These are phyloP conservation scores for Cacoxenus indagator DNA, from an alignment of 2,888 invertebrate species.

Conservation along the genomic window DNA sequence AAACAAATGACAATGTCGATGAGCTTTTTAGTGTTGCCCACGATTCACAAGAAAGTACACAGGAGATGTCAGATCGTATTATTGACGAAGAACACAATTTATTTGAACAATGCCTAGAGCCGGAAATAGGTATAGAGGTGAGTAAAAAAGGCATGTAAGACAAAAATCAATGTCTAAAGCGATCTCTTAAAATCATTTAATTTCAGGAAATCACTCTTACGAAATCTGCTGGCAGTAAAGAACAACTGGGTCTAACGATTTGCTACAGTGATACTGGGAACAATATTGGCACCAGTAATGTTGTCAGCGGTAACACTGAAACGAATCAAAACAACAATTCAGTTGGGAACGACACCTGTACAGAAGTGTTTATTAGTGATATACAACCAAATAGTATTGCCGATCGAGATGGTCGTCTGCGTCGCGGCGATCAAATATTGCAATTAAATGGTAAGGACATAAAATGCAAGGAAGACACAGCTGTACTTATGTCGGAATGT, in stretches of 20 bases:
- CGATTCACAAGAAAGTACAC: slow-evolving; percentile 34
- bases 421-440: slow-evolving; percentile 76
- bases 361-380: slow-evolving; percentile 80
- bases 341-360: slow-evolving; percentile 71
- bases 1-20: slow-evolving; percentile 71
- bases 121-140: slow-evolving; percentile 76
- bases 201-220: slow-evolving; percentile 77
- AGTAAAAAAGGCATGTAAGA: slow-evolving; percentile 23
- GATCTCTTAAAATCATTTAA: neutral
- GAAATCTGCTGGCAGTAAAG: slow-evolving; percentile 73
- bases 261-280: slow-evolving; percentile 72
- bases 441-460: slow-evolving; percentile 77
- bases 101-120: slow-evolving; percentile 73
- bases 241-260: slow-evolving; percentile 78
- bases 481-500: slow-evolving; percentile 75
- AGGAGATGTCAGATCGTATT: slow-evolving; percentile 57
- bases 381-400: slow-evolving; percentile 76
- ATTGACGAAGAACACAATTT: slow-evolving; percentile 70
- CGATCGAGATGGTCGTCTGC: slow-evolving; percentile 74
- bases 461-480: slow-evolving; percentile 75
- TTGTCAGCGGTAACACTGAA: neutral
- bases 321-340: slow-evolving; percentile 41
- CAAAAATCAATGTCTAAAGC: too few relatives aligned
- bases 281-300: slow-evolving; percentile 31
- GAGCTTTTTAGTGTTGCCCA: slow-evolving; percentile 20